Base-by-base conservation (phyloP, 2,888 invertebrate genomes). In the Dynastes maya region DNA sequence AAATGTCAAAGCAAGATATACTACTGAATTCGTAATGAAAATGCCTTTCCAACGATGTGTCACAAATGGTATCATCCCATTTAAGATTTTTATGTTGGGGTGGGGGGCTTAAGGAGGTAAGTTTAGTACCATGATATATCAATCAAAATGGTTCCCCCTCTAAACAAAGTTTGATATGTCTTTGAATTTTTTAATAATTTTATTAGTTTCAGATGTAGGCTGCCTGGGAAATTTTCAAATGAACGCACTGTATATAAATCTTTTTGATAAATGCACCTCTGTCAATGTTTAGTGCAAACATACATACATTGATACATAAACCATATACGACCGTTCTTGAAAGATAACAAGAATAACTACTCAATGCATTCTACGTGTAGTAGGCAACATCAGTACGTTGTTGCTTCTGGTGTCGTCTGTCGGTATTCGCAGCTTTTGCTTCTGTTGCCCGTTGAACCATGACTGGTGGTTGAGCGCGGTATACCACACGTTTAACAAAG, bases 371-470 rank as follows among this genome's bases (percentile, higher is more conserved):
- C 8, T 22, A 58, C 22, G 16, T 58, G 22, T 27, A 8, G 22
- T 58, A 58, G 22, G 22, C n/a, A 58, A 22, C 55, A 22, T 53
- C 53, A 53, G n/a, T 58, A 58, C 22, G 55, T 58, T 22, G 22
- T 27, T 22, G 55, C 55, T 58, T 58, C 55, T 58, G 55, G 27
- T 58, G 55, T 58, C n/a, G 55, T 27, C 22, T 58, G 55, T 58
- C 55, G 55, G 55, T 58, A 22, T 22, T 58, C 22, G 8, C 16
- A 22, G 22, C 5, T 16, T 58, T 58, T 58, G 55, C 55, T 58
- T 58, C 55, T 22, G 63, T 63, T 63, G 29, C 13, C 63, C 63
- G 63, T 27, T 63, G 32, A 63, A 13, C 32, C 63, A 63, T 63
- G 11, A 63, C 63, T 32, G 63, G 9, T 32, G 63, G 63, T 32